Percentiles rank a stretch among this genome's conserved stretches.
Conservation (phyloP, 2,888 invertebrate genomes). For the Troglohyphantes excavatus region DNA sequence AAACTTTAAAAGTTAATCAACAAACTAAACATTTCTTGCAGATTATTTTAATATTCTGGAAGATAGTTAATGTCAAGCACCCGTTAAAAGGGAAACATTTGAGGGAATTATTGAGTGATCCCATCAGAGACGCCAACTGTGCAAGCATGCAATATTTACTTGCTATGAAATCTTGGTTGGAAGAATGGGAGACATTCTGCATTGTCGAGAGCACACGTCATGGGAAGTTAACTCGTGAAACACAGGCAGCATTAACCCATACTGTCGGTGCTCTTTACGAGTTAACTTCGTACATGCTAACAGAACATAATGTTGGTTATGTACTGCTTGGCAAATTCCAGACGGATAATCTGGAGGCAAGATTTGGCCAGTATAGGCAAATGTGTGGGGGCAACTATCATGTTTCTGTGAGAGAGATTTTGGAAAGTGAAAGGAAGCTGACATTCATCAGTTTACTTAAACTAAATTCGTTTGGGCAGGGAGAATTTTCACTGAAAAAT, state of each 20-base stretch:
- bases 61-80: neutral
- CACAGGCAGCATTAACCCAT: neutral
- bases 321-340: conserved; percentile 32
- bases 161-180: neutral
- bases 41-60: neutral
- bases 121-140: neutral
- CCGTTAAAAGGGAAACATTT: neutral
- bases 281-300: neutral
- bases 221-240: neutral
- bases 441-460: neutral
- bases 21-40: neutral
- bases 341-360: conserved; percentile 12
- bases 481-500: neutral
- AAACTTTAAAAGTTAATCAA: neutral
- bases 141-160: neutral
- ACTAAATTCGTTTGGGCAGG: neutral
- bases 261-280: neutral
- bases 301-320: neutral
- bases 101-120: neutral
- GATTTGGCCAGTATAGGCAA: conserved; percentile 38
- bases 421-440: conserved; percentile 11
- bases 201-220: neutral
- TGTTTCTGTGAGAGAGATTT: neutral
- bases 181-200: neutral
- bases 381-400: conserved; percentile 34